Base-by-base conservation (phyloP, 2,113 vertebrate species). In the Ictidomys tridecemlineatus region DNA sequence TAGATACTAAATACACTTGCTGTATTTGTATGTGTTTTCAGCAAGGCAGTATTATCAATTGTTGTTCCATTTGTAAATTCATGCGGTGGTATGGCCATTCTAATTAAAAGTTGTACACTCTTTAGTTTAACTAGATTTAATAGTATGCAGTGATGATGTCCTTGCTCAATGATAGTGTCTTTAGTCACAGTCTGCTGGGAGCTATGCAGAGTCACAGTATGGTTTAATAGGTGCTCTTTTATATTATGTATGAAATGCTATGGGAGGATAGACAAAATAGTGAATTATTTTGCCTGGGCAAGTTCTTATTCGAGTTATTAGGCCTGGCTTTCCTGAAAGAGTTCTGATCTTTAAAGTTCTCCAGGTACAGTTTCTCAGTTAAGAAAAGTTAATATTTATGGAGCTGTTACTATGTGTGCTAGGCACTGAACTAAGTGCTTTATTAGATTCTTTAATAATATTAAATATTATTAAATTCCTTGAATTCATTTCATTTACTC, bases 381-480 rank as follows among this genome's bases (percentile, higher is more conserved):
- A 89, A 95, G 13, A 93, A 7, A 13, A 85, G 37, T 10, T 79
- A 73, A 85, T 88, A 82, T 86, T 76, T 89, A 79, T 86, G n/a
- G 51, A 95, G 32, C 45, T 13, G 51, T 90, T 96, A 78, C 58
- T 90, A 1, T 79, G 4, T 92, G 37, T 86, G 56, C 37, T 70
- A 58, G 83, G 20, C 17, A 69, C 53, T 79, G 26, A 94, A 78
- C 34, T 76, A 83, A 94, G 42, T 89, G 53, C 20, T 93, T 85
- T 95, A 51, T 26, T 91, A 18, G 58, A 86, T 92, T 94, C 63
- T 88, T 97, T 88, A 93, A 84, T 93, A 69, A 74, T 96, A 73
- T 8, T 77, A 90, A 83, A 16, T 92, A 89, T 88, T 93, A 92
- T 45, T 86, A 61, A 80, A 82, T 91, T 42, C 83, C 63, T 88